A percentile compares a stretch with the other conserved stretches of the same genome.
These are phyloP conservation scores for Psittacula derbiana DNA, from an alignment of 2,797 vertebrate genomes.

Conservation along the genomic window DNA sequence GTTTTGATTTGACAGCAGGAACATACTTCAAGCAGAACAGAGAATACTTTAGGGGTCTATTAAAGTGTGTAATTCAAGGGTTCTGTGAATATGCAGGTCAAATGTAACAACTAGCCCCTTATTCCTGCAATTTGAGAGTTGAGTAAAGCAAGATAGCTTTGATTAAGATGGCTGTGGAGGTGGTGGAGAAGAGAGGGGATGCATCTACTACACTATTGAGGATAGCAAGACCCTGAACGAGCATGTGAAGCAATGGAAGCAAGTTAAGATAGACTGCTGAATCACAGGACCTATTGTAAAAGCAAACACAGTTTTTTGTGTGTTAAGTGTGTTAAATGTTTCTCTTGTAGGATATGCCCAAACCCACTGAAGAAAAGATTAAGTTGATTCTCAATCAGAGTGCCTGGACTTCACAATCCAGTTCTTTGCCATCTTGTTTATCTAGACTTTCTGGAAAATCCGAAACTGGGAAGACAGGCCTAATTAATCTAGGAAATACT, in stretches of 20 bases:
- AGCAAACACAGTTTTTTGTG: background rate
- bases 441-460: slow-evolving; percentile 91
- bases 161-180: background rate
- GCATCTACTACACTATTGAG: background rate
- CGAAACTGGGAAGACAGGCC: slow-evolving; percentile 96
- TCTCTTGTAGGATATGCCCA: slow-evolving; percentile 86
- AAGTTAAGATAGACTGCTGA: background rate
- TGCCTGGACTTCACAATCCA: slow-evolving; percentile 98
- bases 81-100: background rate
- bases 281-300: background rate
- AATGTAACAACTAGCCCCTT: background rate
- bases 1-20: background rate
- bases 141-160: background rate
- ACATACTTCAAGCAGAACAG: background rate
- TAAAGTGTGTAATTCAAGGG: background rate
- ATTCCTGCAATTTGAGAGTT: background rate
- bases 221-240: background rate
- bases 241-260: background rate
- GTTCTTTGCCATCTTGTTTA: slow-evolving; percentile 88
- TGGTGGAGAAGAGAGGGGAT: fast-evolving
- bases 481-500: slow-evolving; percentile 96
- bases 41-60: background rate
- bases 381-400: slow-evolving; percentile 95
- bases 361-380: slow-evolving; percentile 93
- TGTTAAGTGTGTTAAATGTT: background rate